Conservation (phyloP, 2,888 invertebrate species). For the Unio pictorum region DNA sequence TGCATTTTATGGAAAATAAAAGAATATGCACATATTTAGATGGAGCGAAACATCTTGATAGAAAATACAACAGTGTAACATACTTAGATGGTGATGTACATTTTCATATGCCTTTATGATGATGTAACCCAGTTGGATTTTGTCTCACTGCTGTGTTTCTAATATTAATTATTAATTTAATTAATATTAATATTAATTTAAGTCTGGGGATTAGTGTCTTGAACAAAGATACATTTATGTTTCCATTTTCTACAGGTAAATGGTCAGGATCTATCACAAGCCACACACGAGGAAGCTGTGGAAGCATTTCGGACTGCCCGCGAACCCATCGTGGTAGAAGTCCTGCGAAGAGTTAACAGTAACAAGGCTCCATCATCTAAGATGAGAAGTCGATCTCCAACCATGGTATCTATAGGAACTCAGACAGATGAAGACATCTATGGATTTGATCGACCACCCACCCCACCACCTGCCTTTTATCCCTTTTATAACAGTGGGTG, state of each 20-base stretch:
- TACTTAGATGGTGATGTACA: too few species aligned
- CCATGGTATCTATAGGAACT: constrained; percentile 68
- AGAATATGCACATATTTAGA: too few species aligned
- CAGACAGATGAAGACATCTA: constrained; percentile 69
- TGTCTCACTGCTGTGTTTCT: too few species aligned
- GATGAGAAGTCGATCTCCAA: constrained; percentile 39
- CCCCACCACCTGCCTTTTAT: constrained; percentile 59
- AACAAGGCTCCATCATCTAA: constrained; percentile 50
- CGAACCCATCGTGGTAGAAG: constrained; percentile 71
- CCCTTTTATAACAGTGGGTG: constrained; percentile 58
- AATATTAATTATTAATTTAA: too few species aligned
- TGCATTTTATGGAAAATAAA: too few species aligned
- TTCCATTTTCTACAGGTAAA: constrained; percentile 64
- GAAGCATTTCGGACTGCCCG: constrained; percentile 70
- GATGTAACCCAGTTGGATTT: too few species aligned
- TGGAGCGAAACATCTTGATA: too few species aligned
- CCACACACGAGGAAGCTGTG: constrained; percentile 71
- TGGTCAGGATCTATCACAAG: constrained; percentile 70
- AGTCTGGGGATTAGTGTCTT: neutral
- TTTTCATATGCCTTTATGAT: too few species aligned
- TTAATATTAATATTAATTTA: neutral
- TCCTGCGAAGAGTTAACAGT: constrained; percentile 64
- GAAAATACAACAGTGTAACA: too few species aligned
- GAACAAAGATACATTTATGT: neutral
- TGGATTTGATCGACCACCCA: constrained; percentile 59